Evolutionary conservation across 2,113 vertebrate genomes (phyloP).

Genomic region (Odontophorus gujanensis): DNA sequence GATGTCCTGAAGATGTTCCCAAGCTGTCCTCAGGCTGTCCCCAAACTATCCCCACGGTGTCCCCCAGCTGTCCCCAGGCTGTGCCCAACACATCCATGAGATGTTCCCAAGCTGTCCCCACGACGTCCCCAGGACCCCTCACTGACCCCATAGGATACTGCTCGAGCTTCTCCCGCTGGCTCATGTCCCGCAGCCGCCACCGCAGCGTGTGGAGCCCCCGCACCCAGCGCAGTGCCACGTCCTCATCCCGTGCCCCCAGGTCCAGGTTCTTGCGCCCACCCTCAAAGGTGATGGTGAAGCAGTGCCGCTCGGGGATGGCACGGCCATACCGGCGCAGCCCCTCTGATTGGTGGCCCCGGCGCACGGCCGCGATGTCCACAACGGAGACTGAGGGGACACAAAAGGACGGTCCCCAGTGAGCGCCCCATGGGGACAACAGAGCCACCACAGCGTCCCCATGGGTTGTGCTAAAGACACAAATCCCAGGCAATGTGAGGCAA

Average conservation of each 20-base stretch:
- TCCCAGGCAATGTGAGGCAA: conserved; percentile 3
- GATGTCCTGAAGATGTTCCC: too few species aligned
- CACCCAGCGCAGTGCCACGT: conserved; percentile 90
- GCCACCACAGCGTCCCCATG: background rate
- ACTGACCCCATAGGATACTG: conserved; percentile 88
- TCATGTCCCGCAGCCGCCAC: conserved; percentile 86
- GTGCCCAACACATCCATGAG: too few species aligned
- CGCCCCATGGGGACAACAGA: background rate
- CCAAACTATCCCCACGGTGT: too few species aligned
- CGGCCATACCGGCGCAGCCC: conserved; percentile 81
- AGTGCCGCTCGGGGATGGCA: conserved; percentile 81
- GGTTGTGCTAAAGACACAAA: background rate
- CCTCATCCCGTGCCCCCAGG: conserved; percentile 81
- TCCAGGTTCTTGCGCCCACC: conserved; percentile 90
- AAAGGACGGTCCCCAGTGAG: background rate
- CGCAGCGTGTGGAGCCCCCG: conserved; percentile 88
- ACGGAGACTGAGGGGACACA: conserved; percentile 83
- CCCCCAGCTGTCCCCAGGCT: too few species aligned
- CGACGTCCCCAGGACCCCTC: too few species aligned
- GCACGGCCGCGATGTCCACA: conserved; percentile 88
- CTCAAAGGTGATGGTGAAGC: conserved; percentile 91
- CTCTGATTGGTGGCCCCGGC: conserved; percentile 91
- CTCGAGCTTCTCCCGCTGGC: conserved; percentile 91
- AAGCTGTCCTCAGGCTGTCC: too few species aligned
- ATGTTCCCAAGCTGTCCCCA: too few species aligned